phyloP scores from a whole-genome alignment of 1,140 invertebrate species.

The Polypedilum pembai region DNA sequence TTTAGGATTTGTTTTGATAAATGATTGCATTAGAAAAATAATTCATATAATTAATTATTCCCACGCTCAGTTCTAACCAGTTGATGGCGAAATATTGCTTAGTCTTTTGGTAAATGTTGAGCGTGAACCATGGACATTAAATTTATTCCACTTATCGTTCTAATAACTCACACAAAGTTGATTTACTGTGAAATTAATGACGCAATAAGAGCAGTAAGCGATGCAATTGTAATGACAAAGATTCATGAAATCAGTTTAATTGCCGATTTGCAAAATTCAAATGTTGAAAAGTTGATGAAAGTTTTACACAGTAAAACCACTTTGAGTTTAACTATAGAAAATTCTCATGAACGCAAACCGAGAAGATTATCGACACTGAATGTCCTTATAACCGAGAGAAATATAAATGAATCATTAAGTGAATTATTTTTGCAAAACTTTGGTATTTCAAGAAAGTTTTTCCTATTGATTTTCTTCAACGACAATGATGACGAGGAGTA shows the following conservation, averaged over 20 bases:
- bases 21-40: too few relatives aligned
- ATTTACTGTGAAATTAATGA: background rate
- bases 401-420: background rate
- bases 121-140: background rate
- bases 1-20: too few relatives aligned
- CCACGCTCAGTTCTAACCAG: too few relatives aligned
- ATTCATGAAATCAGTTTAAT: slow-evolving; percentile 12
- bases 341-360: background rate
- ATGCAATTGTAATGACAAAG: background rate
- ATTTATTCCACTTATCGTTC: background rate
- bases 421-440: background rate
- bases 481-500: background rate
- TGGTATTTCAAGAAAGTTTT: background rate
- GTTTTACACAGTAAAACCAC: background rate
- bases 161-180: background rate
- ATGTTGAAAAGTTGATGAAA: background rate
- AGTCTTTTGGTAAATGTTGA: slow-evolving; percentile 12
- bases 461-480: slow-evolving; percentile 5
- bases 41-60: too few relatives aligned
- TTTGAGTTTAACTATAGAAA: background rate
- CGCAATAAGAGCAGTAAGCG: background rate
- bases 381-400: background rate
- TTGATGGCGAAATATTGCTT: background rate
- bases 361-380: background rate
- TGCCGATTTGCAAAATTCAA: background rate